Evolutionary conservation across 2,113 vertebrate species (phyloP).

Genomic region (Tympanuchus pallidicinctus): DNA sequence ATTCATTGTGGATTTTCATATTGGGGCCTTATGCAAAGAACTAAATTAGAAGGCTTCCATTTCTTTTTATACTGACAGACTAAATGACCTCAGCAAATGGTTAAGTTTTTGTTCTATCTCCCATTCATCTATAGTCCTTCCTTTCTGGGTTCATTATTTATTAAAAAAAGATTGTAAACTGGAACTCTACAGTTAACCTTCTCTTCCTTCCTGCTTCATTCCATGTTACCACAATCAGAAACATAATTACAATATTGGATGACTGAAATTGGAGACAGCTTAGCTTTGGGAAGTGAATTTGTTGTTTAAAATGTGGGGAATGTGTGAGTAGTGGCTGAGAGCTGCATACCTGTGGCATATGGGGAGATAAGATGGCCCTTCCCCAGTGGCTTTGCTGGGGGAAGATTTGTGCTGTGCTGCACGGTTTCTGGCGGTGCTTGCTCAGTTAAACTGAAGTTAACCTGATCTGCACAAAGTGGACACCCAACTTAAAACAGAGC

Average conservation of each 20-base stretch:
- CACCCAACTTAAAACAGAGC: background rate
- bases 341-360: background rate
- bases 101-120: slow-evolving; percentile 1
- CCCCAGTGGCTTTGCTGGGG: rapidly evolving
- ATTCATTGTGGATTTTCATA: slow-evolving; percentile 21
- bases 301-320: background rate
- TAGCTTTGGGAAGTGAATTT: background rate
- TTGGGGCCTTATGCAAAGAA: background rate
- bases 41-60: slow-evolving; percentile 34
- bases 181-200: background rate
- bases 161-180: background rate
- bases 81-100: slow-evolving; percentile 15
- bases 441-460: background rate
- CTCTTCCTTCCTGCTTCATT: background rate
- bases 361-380: background rate
- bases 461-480: background rate
- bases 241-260: background rate
- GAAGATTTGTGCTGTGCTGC: background rate
- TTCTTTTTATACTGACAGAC: background rate
- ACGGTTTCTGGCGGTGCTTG: background rate
- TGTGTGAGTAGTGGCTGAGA: background rate
- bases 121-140: slow-evolving; percentile 16
- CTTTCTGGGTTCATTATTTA: slow-evolving; percentile 8
- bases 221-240: background rate
- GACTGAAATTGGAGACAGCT: background rate